Evolutionary conservation across 2,888 invertebrate genomes (phyloP), one percentile per base, ranked within the genome.

Genomic region (Trichacis sp.): DNA sequence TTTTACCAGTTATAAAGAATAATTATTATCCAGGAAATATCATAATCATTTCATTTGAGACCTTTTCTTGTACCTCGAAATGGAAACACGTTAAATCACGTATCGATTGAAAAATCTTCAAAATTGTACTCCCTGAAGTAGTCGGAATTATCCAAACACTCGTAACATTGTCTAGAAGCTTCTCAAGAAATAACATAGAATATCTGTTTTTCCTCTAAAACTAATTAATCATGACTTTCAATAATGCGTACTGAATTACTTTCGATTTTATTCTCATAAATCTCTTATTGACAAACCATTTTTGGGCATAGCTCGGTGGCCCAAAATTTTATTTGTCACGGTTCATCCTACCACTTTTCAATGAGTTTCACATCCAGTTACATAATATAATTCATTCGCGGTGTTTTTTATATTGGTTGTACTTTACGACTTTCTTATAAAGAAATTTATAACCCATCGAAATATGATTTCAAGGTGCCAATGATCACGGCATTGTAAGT

Each of bases 381-480:
- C n/a, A n/a, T n/a, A 9, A 33, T 33, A 33, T 33, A 3, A 33
- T 11, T n/a, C n/a, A n/a, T n/a, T n/a, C n/a, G n/a, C n/a, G n/a
- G n/a, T n/a, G n/a, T n/a, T n/a, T 5, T 24, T 8, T 24, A 8
- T 24, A 24, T 24, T 40, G 15, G 40, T 9, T 12, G 40, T 40
- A 45, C 20, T 45, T 45, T 45, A 45, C 20, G 20, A 19, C 29
- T 24, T 46, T 46, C 14, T 20, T 8, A 40, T 29, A 9, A 42
- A 12, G 14, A 46, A 24, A 14, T 46, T n/a, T 46, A 12, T 46
- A 46, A 18, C 14, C 20, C 9, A 46, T 24, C 24, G 24, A 24
- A 24, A 46, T n/a, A 14, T 24, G 29, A 24, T 24, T 46, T 19
- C 18, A 42, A 15, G 42, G 5, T 42, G 18, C 15, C 42, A 15